Percentiles rank a stretch among this genome's conserved stretches.
Evolutionary conservation across 2,888 invertebrate species (phyloP).

Genomic region (Amphimallon solstitiale): DNA sequence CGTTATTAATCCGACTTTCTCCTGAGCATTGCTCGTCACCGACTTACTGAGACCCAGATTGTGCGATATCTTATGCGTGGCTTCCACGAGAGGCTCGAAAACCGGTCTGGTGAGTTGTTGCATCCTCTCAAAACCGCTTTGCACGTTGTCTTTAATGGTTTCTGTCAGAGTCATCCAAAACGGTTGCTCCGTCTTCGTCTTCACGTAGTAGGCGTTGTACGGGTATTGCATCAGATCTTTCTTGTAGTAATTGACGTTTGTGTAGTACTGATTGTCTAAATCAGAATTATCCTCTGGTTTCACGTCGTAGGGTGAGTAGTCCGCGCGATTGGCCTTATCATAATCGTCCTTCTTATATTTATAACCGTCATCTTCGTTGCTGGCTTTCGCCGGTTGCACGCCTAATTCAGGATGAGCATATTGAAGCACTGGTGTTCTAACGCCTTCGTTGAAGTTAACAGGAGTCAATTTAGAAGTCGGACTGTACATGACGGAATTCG

Average conservation of each 20-base stretch:
- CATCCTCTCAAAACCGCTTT: constrained; percentile 75
- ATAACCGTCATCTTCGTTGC: constrained; percentile 59
- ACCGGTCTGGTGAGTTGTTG: constrained; percentile 75
- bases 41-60: constrained; percentile 74
- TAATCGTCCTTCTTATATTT: constrained; percentile 44
- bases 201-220: constrained; percentile 68
- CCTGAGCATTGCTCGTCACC: constrained; percentile 61
- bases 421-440: constrained; percentile 78
- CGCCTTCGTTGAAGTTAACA: constrained; percentile 74
- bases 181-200: constrained; percentile 71
- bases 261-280: constrained; percentile 59
- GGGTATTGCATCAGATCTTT: constrained; percentile 68
- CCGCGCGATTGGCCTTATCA: constrained; percentile 48
- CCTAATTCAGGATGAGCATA: constrained; percentile 85
- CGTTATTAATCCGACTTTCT: constrained; percentile 73
- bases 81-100: constrained; percentile 79
- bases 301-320: constrained; percentile 45
- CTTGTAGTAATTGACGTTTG: constrained; percentile 65
- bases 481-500: constrained; percentile 73
- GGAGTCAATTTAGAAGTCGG: constrained; percentile 69
- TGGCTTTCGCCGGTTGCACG: constrained; percentile 77
- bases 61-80: constrained; percentile 81
- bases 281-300: constrained; percentile 37
- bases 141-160: constrained; percentile 77
- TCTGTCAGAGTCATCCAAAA: constrained; percentile 80